A percentile compares a stretch with the other conserved stretches of the same genome.
Evolutionary conservation across 2,888 invertebrate genomes (phyloP).

Genomic region (Drosophila emarginata): DNA sequence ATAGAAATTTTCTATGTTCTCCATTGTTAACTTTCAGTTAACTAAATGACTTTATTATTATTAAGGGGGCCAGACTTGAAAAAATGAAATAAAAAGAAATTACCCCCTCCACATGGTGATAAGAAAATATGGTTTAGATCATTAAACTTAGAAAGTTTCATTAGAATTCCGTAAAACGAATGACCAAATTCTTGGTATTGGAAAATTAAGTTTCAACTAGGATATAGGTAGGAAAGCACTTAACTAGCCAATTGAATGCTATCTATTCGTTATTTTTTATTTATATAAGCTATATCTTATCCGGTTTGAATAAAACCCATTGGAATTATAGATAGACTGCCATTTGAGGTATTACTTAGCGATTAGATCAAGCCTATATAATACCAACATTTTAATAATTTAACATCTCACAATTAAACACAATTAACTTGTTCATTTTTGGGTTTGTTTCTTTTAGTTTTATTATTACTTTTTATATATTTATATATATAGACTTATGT

Average conservation of each 20-base stretch:
- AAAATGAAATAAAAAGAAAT: not conserved
- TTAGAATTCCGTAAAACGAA: not conserved
- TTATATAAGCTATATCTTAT: too few relatives aligned
- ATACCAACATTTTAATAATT: too few relatives aligned
- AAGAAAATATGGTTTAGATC: not conserved
- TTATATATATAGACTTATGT: slow-evolving; percentile 1
- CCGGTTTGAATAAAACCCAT: too few relatives aligned
- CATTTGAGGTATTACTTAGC: too few relatives aligned
- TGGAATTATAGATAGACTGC: too few relatives aligned
- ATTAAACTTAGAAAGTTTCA: not conserved
- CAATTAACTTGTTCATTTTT: not conserved
- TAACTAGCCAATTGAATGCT: too few relatives aligned
- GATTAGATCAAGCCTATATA: too few relatives aligned
- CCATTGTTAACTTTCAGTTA: not conserved
- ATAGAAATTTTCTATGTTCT: slow-evolving; percentile 1
- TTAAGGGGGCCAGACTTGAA: not conserved
- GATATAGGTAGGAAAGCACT: too few relatives aligned
- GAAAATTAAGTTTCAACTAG: not conserved
- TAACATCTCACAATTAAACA: too few relatives aligned
- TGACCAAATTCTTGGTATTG: not conserved
- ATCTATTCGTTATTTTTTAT: too few relatives aligned
- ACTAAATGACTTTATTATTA: not conserved
- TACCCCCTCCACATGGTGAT: not conserved
- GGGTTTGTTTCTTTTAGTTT: not conserved
- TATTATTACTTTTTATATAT: not conserved